Evolutionary conservation across 2,113 vertebrate genomes (phyloP), one percentile per base, ranked within the genome.

Genomic region (Sylvilagus bachmani): DNA sequence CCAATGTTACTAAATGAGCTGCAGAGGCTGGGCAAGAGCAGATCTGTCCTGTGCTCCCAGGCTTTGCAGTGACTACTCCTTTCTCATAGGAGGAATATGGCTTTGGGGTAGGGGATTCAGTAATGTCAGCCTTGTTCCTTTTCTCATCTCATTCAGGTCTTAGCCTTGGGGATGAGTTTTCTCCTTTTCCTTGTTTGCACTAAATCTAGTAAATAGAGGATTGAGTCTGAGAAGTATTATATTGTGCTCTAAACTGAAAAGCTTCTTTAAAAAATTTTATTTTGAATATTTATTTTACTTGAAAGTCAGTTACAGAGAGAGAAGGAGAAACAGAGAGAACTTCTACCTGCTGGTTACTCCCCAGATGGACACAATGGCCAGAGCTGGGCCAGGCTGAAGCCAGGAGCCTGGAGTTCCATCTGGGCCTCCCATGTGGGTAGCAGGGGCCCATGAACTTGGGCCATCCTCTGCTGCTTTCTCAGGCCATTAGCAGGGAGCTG

Each of bases 141-240:
- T 73, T 31, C 73, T 93, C 14, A 21, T n/a, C 25, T 17, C 8
- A 49, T 69, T 88, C 3, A 85, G 9, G 62, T 78, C 25, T 66
- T 93, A 78, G 9, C 16, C 44, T 13, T 58, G 25, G 27, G 11
- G 19, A 51, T 31, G 29, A 69, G 13, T 89, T 82, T 87, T 86
- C 21, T 95, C 33, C 58, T 94, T 38, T 62, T 33, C 55, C 67
- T 77, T 84, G 51, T 58, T 82, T 91, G 62, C 61, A 77, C 5
- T 82, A 31, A 87, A 53, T 4, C 90, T 81, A 87, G 17, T 62
- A 92, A 75, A 44, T 78, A 62, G 27, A 78, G 44, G 38, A 62
- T 69, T 38, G 49, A 71, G 36, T 91, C 27, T 53, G 25, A 61
- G 11, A 36, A 58, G 0, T 62, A 9, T 14, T 91, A 53, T 13